Base-by-base conservation (phyloP, 1,140 invertebrate species). In the Sarcophaga bullata region DNA sequence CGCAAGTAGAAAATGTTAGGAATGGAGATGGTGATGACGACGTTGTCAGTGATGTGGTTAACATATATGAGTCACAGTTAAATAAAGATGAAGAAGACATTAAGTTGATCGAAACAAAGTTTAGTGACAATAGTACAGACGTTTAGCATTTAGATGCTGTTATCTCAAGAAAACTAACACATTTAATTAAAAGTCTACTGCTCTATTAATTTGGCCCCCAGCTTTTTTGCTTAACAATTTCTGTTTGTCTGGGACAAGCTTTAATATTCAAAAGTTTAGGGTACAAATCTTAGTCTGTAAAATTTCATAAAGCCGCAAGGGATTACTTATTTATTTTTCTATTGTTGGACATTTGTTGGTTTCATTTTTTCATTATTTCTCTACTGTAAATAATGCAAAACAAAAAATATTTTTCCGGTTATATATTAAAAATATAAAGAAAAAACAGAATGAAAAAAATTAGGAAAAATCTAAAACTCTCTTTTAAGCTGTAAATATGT, bases 71-170 rank as follows among this genome's bases (percentile, higher is more conserved):
- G 7, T 13, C n/a, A n/a, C 7, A 2, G 8, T 15, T 19, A 68
- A 54, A 54, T 10, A 15, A 54, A 54, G 9, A 15, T 54, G 52
- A 54, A 54, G 52, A 10, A 54, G 15, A 10, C 5, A 15, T 11
- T 54, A 19, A 68, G n/a, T 10, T 17, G 3, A 68, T 52, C 13
- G 50, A 15, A 68, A 8, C 68, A 73, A 73, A 73, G 25, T 9
- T 19, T 73, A 25, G 8, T 73, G 68, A 17, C 25, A 25, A 73
- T 17, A 73, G 68, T 73, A 73, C 68, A 73, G 68, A 73, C 37
- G 68, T 73, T 73, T 73, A 73, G 68, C 68, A 73, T 73, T 73
- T 73, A 73, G 37, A 73, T 73, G 8, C 9, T 25, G 10, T 25
- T 11, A 19, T 3, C 8, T 1, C 25, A 37, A 37, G 25, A 37